phyloP scores from a whole-genome alignment of 2,888 invertebrate species.

The Anaspis maculata region DNA sequence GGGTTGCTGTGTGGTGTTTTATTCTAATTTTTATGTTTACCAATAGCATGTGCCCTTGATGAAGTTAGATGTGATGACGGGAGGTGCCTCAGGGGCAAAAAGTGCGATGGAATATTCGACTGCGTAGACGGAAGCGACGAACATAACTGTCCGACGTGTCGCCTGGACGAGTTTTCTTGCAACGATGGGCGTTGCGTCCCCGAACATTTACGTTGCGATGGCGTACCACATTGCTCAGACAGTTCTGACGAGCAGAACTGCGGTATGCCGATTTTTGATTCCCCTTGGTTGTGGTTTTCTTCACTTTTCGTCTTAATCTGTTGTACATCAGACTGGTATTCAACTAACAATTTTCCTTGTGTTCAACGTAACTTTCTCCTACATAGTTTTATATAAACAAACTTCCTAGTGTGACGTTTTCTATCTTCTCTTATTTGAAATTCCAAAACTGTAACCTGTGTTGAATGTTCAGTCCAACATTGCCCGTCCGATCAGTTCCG shows the following conservation, averaged over 20 bases:
- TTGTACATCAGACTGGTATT: too few relatives aligned
- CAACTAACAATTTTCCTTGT: too few relatives aligned
- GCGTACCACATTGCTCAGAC: slow-evolving; percentile 50
- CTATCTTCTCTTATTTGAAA: not conserved
- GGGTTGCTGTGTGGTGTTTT: too few relatives aligned
- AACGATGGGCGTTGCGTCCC: slow-evolving; percentile 51
- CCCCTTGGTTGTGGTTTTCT: slow-evolving; percentile 1
- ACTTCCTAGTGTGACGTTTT: too few relatives aligned
- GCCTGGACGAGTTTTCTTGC: slow-evolving; percentile 44
- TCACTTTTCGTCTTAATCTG: not conserved
- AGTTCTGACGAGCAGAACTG: slow-evolving; percentile 56
- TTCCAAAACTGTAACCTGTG: not conserved
- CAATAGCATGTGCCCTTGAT: too few relatives aligned
- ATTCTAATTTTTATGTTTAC: too few relatives aligned
- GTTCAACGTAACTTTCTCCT: too few relatives aligned
- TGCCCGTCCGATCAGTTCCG: slow-evolving; percentile 26
- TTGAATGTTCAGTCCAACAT: slow-evolving; percentile 18
- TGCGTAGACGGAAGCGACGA: slow-evolving; percentile 73
- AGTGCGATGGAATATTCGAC: slow-evolving; percentile 42
- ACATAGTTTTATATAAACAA: too few relatives aligned
- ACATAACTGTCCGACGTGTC: slow-evolving; percentile 34
- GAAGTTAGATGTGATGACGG: too few relatives aligned
- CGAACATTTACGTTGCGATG: slow-evolving; percentile 53
- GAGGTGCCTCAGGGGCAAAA: too few relatives aligned
- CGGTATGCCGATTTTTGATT: slow-evolving; percentile 34